Conservation (phyloP, 2,113 vertebrate species). For the Climacteris rufus region DNA sequence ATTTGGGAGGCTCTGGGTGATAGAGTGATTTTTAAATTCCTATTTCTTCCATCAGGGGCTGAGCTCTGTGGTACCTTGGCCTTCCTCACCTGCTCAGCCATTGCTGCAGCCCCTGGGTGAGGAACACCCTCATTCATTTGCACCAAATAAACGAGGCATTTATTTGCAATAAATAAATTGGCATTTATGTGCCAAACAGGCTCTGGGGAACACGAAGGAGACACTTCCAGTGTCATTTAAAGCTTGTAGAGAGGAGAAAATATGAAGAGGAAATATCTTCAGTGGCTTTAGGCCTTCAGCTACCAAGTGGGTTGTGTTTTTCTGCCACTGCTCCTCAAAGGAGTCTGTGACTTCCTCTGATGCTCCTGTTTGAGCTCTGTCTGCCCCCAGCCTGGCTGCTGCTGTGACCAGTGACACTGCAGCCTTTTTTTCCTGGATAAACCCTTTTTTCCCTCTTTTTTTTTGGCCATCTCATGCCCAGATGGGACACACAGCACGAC, state of each 20-base stretch:
- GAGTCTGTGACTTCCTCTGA: not conserved
- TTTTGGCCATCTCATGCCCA: not conserved
- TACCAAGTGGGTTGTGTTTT: fast-evolving
- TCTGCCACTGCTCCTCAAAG: fast-evolving
- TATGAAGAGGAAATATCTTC: not conserved
- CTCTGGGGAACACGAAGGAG: too few species aligned
- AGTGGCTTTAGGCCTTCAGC: not conserved
- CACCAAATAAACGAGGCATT: too few species aligned
- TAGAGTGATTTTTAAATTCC: too few species aligned
- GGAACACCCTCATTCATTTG: not conserved
- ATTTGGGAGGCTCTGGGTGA: not conserved
- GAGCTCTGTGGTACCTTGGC: not conserved
- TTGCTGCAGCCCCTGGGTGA: fast-evolving
- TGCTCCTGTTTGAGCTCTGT: not conserved
- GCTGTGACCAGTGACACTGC: not conserved
- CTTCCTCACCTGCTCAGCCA: not conserved
- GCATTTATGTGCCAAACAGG: too few species aligned
- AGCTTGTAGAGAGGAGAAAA: not conserved
- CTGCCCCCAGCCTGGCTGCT: too few species aligned
- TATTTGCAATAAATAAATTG: too few species aligned
- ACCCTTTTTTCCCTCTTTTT: not conserved
- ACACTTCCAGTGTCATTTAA: not conserved
- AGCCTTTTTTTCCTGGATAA: not conserved
- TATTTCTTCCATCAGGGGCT: not conserved
- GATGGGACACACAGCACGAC: not conserved